Evolutionary conservation across 2,797 vertebrate genomes (phyloP), one percentile per base, ranked within the genome.

Genomic region (Nyctalus aviator): DNA sequence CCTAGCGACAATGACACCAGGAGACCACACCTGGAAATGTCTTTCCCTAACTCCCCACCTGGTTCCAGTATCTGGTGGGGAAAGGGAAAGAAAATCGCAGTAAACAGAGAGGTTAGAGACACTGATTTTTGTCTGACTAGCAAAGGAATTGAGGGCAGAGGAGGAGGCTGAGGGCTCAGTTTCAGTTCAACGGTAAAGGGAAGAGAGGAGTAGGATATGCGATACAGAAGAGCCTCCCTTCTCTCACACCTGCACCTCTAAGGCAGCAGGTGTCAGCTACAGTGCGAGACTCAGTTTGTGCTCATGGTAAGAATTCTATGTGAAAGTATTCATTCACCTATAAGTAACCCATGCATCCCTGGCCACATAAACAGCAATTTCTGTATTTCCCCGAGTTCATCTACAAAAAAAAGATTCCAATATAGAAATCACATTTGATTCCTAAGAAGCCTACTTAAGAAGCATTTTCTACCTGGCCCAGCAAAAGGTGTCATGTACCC

Each of bases 131-230:
- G 32, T 50, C 68, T 87, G 46, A 78, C 11, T 9, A 48, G 27
- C 82, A 68, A 69, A 78, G 44, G 17, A 83, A 27, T 9, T 25
- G 32, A 88, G 23, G 46, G 37, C 64, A 15, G 50, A 59, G 6
- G 20, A 27, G 15, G 18, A 78, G 53, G 13, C 20, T 4, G 25
- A 81, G 41, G 59, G 7, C n/a, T 89, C 50, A 14, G 32, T 41
- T 44, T n/a, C 14, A 87, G 71, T 44, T 91, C 57, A 79, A 90
- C 72, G 44, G 21, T 68, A 85, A 76, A 71, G n/a, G 32, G 55
- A 84, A 91, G 71, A 66, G 32, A 25, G 68, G 27, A 17, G 9
- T 18, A 48, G 35, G 62, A 76, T 12, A 1, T 1, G 30, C 64
- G 32, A 59, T 1, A 18, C 0, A 46, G 23, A 50, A 62, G 37